Evolutionary conservation across 1,140 invertebrate species (phyloP).

Genomic region (Lanistes nyassanus): DNA sequence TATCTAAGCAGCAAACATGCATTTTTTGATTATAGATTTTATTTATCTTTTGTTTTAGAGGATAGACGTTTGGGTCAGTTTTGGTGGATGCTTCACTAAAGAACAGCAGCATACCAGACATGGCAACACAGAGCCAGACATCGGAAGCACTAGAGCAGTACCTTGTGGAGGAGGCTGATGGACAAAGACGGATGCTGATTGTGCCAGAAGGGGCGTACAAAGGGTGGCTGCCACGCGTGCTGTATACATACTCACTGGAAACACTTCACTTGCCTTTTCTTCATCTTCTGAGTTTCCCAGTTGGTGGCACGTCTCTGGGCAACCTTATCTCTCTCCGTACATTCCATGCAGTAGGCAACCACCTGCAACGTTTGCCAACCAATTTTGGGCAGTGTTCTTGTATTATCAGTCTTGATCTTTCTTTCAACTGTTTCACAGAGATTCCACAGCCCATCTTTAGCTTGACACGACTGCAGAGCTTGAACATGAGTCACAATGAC

Average conservation of each 20-base stretch:
- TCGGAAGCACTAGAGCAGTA: constrained; percentile 45
- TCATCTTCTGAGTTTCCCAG: constrained; percentile 57
- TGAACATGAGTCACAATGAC: constrained; percentile 57
- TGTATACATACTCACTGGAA: constrained; percentile 50
- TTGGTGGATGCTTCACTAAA: no score
- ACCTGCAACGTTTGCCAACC: constrained; percentile 47
- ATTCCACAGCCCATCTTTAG: constrained; percentile 52
- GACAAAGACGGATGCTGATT: constrained; percentile 32
- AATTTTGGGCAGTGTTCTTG: constrained; percentile 54
- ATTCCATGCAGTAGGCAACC: constrained; percentile 58
- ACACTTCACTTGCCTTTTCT: constrained; percentile 55
- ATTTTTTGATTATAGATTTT: no score
- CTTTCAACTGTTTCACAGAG: constrained; percentile 53
- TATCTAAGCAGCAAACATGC: no score
- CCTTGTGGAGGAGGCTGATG: constrained; percentile 36
- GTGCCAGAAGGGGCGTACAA: constrained; percentile 60
- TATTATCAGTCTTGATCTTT: constrained; percentile 48
- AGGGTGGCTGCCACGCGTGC: constrained; percentile 55
- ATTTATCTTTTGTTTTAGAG: no score
- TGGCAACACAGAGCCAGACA: constrained; percentile 38
- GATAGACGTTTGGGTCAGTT: no score
- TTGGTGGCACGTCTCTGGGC: constrained; percentile 53
- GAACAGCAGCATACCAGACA: background rate
- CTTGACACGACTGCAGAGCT: constrained; percentile 41
- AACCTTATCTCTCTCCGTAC: constrained; percentile 44